A percentile compares a stretch with the other conserved stretches of the same genome.
Conservation (phyloP, 2,113 vertebrate genomes). For the Ovibos moschatus region DNA sequence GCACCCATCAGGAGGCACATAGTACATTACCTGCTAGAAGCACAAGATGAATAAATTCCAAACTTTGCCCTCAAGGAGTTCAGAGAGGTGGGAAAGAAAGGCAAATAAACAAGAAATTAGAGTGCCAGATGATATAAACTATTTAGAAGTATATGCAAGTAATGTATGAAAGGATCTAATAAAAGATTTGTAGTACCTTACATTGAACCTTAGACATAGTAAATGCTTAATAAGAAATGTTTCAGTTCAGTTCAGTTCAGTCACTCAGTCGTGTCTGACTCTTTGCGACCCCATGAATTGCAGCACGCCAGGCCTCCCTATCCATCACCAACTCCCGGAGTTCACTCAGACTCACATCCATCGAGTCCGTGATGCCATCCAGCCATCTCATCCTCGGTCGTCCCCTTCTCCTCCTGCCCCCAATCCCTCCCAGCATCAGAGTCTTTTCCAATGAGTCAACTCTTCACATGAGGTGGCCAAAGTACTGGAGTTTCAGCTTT, state of each 20-base stretch:
- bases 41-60: background rate
- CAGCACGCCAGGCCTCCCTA: too few relatives aligned
- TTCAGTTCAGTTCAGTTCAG: background rate
- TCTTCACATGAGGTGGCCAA: too few relatives aligned
- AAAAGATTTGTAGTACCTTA: background rate
- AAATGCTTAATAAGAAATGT: background rate
- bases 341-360: too few relatives aligned
- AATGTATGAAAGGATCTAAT: background rate
- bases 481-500: too few relatives aligned
- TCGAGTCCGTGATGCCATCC: too few relatives aligned
- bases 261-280: too few relatives aligned
- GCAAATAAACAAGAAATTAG: background rate
- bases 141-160: background rate
- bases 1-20: background rate
- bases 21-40: background rate
- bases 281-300: accelerated
- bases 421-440: too few relatives aligned
- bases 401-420: too few relatives aligned
- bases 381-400: too few relatives aligned
- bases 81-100: background rate
- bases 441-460: too few relatives aligned
- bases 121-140: background rate
- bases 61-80: background rate
- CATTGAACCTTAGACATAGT: background rate
- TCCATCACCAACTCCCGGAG: too few relatives aligned